phyloP scores from a whole-genome alignment of 2,888 invertebrate species.

The Spialia ferax region DNA sequence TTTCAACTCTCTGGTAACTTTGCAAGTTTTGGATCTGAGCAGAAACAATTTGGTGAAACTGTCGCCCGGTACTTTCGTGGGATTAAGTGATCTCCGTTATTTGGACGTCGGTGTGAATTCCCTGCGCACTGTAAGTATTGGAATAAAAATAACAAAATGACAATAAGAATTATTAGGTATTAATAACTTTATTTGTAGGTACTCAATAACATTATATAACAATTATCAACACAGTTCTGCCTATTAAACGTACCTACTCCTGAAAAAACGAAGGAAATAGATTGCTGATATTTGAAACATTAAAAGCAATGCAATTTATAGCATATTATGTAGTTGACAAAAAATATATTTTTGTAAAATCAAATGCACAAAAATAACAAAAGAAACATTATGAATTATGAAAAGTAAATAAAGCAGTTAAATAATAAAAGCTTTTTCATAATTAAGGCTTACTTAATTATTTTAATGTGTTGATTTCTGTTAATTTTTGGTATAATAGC shows the following conservation, averaged over 20 bases:
- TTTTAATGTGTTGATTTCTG: not conserved
- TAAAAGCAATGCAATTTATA: too few species aligned
- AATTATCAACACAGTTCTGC: too few species aligned
- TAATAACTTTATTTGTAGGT: too few species aligned
- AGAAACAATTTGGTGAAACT: slow-evolving; percentile 94
- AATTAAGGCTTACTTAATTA: not conserved
- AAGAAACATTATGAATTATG: not conserved
- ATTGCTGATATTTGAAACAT: too few species aligned
- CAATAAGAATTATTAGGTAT: too few species aligned
- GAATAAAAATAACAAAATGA: not conserved
- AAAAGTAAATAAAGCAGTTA: not conserved
- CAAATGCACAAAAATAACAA: not conserved
- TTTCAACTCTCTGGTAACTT: slow-evolving; percentile 88
- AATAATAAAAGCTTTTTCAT: not conserved
- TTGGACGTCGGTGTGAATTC: slow-evolving; percentile 95
- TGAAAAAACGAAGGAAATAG: too few species aligned
- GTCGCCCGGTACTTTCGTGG: slow-evolving; percentile 93
- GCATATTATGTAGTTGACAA: too few species aligned
- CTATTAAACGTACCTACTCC: too few species aligned
- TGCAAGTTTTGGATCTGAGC: slow-evolving; percentile 93
- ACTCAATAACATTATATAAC: too few species aligned
- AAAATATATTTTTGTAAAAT: too few species aligned
- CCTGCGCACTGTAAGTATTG: slow-evolving; percentile 91
- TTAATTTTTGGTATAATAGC: not conserved
- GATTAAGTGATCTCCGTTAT: slow-evolving; percentile 89